A percentile compares a stretch with the other conserved stretches of the same genome.
These are phyloP conservation scores for Drosophila repletoides DNA, from an alignment of 1,140 invertebrate genomes.

Conservation along the genomic window DNA sequence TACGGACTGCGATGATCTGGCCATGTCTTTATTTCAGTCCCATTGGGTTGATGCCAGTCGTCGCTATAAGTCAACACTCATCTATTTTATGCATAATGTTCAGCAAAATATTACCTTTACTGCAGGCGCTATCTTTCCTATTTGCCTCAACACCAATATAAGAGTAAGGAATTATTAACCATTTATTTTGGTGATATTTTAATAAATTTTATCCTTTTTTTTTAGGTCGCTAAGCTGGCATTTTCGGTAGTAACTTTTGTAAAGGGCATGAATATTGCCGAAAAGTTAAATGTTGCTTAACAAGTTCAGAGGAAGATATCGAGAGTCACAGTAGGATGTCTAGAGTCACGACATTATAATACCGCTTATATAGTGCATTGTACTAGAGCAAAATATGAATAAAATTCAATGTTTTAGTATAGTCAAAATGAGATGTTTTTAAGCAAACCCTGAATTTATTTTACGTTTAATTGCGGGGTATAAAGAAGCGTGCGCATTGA, in stretches of 20 bases:
- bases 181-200: too few species aligned
- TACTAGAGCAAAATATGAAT: too few species aligned
- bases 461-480: too few species aligned
- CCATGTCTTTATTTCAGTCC: constrained; percentile 38
- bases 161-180: constrained; percentile 13
- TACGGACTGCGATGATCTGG: constrained; percentile 35
- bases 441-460: too few species aligned
- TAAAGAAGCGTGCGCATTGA: too few species aligned
- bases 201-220: not conserved
- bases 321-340: too few species aligned
- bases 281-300: constrained; percentile 34
- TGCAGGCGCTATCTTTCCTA: constrained; percentile 49
- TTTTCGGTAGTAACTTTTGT: constrained; percentile 56
- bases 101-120: constrained; percentile 41
- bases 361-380: too few species aligned
- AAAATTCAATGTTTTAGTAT: too few species aligned
- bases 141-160: constrained; percentile 39
- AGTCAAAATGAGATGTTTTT: too few species aligned
- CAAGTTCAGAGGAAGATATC: too few species aligned
- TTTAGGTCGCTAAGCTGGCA: constrained; percentile 46
- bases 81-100: constrained; percentile 31
- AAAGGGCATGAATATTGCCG: constrained; percentile 44
- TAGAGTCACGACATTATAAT: too few species aligned
- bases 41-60: constrained; percentile 33
- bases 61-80: constrained; percentile 20